Percentiles rank a stretch among this genome's conserved stretches.
These are phyloP conservation scores for Leptinotarsa juncta DNA, from an alignment of 2,888 invertebrate genomes.

Conservation along the genomic window DNA sequence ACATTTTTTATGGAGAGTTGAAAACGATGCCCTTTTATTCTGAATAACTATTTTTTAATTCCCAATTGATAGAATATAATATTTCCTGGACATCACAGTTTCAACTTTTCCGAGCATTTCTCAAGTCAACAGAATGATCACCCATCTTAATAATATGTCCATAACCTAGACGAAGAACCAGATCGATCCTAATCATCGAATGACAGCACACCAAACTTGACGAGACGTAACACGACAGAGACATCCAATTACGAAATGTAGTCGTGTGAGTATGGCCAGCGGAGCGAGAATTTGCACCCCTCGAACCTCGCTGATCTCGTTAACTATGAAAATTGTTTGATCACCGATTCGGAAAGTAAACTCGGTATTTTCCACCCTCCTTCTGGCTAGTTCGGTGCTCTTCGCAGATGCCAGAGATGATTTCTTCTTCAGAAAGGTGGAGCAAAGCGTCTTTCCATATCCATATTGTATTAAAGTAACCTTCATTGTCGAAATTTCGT, in stretches of 20 bases:
- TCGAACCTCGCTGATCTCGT: slow-evolving; percentile 62
- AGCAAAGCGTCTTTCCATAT: background rate
- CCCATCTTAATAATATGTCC: background rate
- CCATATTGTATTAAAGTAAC: no score
- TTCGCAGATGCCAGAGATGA: slow-evolving; percentile 3
- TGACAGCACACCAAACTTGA: background rate
- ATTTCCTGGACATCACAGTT: no score
- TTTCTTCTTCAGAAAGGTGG: background rate
- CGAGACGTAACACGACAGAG: slow-evolving; percentile 30
- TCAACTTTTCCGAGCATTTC: no score
- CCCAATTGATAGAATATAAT: no score
- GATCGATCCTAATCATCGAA: slow-evolving; percentile 2
- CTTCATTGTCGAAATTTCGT: background rate
- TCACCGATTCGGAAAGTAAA: slow-evolving; percentile 65
- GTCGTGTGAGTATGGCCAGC: slow-evolving; percentile 43
- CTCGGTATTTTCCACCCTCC: slow-evolving; percentile 59
- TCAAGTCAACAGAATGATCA: no score
- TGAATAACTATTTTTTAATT: no score
- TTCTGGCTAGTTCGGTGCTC: slow-evolving; percentile 45
- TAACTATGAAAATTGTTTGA: slow-evolving; percentile 67
- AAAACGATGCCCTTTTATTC: no score
- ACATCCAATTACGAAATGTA: slow-evolving; percentile 57
- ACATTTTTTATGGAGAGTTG: no score
- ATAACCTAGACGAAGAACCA: background rate
- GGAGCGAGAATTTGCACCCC: slow-evolving; percentile 44